Evolutionary conservation across 37 sponge, comb jelly and placozoan species (phyloP).

Genomic region (Ianthella basta): DNA sequence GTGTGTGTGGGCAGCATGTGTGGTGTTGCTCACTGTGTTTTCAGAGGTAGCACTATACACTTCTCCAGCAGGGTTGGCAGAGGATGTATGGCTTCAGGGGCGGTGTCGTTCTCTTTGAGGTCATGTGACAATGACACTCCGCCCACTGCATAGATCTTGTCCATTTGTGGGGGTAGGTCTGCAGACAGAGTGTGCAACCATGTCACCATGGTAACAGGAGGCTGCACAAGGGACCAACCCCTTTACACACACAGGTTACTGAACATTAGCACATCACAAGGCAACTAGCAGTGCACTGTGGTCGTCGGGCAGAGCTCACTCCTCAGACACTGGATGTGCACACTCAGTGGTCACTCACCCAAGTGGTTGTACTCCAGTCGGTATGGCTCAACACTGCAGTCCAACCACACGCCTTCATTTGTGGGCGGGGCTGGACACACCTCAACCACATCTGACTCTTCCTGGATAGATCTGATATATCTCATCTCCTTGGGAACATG

Average conservation of each 20-base stretch:
- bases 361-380: background rate
- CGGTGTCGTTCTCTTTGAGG: background rate
- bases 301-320: too few species aligned
- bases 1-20: background rate
- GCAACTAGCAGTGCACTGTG: too few species aligned
- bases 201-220: background rate
- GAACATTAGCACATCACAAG: too few species aligned
- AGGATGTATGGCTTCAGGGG: conserved; percentile 30
- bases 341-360: background rate
- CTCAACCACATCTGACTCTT: background rate
- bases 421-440: background rate
- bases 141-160: background rate
- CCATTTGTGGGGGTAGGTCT: background rate
- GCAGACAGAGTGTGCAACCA: background rate
- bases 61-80: conserved; percentile 43
- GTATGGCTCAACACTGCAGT: conserved; percentile 13
- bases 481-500: background rate
- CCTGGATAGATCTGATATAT: background rate
- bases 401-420: conserved; percentile 5
- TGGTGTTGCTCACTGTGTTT: conserved; percentile 60
- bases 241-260: background rate
- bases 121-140: background rate
- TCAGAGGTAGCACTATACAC: conserved; percentile 49
- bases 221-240: background rate
- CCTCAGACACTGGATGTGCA: too few species aligned